Evolutionary conservation across 2,797 vertebrate species (phyloP).

Genomic region (Poecilia velifera): DNA sequence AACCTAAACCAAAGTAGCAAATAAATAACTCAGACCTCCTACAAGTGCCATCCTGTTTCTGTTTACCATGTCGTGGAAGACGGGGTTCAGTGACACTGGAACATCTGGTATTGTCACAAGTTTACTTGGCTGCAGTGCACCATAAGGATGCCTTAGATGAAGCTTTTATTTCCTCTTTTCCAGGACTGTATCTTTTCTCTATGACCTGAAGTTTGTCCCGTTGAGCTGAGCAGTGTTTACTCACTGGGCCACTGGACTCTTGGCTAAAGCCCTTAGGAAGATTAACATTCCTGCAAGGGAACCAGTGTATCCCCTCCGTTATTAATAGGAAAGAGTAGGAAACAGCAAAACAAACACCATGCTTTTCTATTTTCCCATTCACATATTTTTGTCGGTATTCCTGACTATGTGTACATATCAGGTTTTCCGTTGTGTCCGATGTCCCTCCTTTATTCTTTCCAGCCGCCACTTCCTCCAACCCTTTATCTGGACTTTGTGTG

Average conservation of each 20-base stretch:
- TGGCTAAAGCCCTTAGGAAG: constrained; percentile 70
- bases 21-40: not conserved
- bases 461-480: constrained; percentile 47
- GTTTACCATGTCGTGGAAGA: constrained; percentile 10
- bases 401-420: constrained; percentile 1
- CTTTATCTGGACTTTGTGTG: constrained; percentile 56
- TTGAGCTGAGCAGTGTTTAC: constrained; percentile 43
- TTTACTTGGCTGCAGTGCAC: constrained; percentile 40
- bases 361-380: constrained; percentile 34
- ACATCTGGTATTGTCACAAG: constrained; percentile 30
- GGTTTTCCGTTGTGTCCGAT: constrained; percentile 35
- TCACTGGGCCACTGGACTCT: constrained; percentile 70
- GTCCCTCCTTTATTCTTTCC: constrained; percentile 32
- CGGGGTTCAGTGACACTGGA: constrained; percentile 9
- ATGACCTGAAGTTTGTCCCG: constrained; percentile 27
- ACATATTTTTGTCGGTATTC: constrained; percentile 10
- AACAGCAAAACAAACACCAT: constrained; percentile 67
- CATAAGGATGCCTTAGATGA: constrained; percentile 45
- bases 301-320: constrained; percentile 63
- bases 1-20: not conserved
- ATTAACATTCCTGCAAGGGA: constrained; percentile 76
- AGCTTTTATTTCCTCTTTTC: constrained; percentile 50
- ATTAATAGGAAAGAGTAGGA: constrained; percentile 69
- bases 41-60: not conserved
- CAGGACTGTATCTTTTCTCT: constrained; percentile 39